Conservation (phyloP, 2,888 invertebrate genomes). For the Herminia tarsipennalis region DNA sequence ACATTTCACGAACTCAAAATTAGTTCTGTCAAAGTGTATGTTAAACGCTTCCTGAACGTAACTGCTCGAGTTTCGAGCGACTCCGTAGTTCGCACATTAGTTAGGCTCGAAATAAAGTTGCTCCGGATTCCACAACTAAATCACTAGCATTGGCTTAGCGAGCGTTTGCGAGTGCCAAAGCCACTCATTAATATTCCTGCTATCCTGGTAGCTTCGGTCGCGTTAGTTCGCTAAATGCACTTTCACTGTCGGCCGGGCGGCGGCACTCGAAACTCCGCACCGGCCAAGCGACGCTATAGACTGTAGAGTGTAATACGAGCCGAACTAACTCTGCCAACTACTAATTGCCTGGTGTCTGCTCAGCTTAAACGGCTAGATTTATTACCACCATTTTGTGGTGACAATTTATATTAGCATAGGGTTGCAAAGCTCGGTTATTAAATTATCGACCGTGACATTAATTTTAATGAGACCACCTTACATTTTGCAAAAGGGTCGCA, state of each 20-base stretch:
- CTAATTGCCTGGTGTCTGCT: slow-evolving; percentile 57
- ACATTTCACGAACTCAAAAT: not conserved
- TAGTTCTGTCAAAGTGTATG: slow-evolving; percentile 15
- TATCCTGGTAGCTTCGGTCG: slow-evolving; percentile 52
- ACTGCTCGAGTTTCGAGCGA: slow-evolving; percentile 12
- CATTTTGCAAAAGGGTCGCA: slow-evolving; percentile 22
- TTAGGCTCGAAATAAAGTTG: slow-evolving; percentile 43
- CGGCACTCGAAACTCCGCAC: slow-evolving; percentile 50
- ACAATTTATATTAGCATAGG: slow-evolving; percentile 54
- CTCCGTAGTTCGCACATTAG: slow-evolving; percentile 30
- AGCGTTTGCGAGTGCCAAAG: slow-evolving; percentile 45
- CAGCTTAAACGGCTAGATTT: slow-evolving; percentile 64
- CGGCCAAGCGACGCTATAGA: slow-evolving; percentile 47
- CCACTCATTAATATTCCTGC: slow-evolving; percentile 70
- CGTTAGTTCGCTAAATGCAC: slow-evolving; percentile 73
- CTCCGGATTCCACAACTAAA: slow-evolving; percentile 35
- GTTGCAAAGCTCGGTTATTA: slow-evolving; percentile 48
- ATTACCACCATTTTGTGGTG: slow-evolving; percentile 57
- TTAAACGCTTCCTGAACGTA: slow-evolving; percentile 23
- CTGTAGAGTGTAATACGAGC: slow-evolving; percentile 56
- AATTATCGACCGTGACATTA: slow-evolving; percentile 51
- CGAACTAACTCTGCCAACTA: slow-evolving; percentile 48
- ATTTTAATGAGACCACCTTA: slow-evolving; percentile 41
- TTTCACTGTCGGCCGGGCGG: slow-evolving; percentile 66
- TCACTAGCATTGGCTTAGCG: slow-evolving; percentile 39